A percentile compares a stretch with the other conserved stretches of the same genome.
phyloP scores from a whole-genome alignment of 2,888 invertebrate genomes.

The Melangyna quadrimaculata region DNA sequence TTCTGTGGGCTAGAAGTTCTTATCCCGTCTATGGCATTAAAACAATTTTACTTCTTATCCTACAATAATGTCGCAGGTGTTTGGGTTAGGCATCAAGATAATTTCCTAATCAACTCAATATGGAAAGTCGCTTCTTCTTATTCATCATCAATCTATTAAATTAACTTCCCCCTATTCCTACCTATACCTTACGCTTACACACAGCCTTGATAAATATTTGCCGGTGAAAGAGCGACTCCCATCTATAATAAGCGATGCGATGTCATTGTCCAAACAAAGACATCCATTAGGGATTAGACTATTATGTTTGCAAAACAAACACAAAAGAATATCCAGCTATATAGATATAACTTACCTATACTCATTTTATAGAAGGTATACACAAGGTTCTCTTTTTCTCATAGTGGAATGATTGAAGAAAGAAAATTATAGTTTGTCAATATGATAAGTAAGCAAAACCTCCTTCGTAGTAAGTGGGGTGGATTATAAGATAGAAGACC shows the following conservation, averaged over 20 bases:
- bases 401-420: not conserved
- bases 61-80: constrained; percentile 41
- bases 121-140: constrained; percentile 21
- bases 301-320: constrained; percentile 49
- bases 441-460: constrained; percentile 38
- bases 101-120: constrained; percentile 14
- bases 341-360: not conserved
- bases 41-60: constrained; percentile 34
- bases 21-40: constrained; percentile 6
- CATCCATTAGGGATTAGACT: constrained; percentile 57
- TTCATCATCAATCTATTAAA: constrained; percentile 43
- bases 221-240: constrained; percentile 17
- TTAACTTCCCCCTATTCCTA: constrained; percentile 7
- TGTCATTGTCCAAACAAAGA: constrained; percentile 45
- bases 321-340: constrained; percentile 14
- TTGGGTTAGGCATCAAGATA: constrained; percentile 28
- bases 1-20: not conserved
- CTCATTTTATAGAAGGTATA: not conserved
- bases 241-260: constrained; percentile 2
- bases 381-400: not conserved
- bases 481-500: constrained; percentile 11
- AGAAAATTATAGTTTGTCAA: constrained; percentile 56
- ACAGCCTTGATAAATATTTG: constrained; percentile 30
- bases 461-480: constrained; percentile 19
- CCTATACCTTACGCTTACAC: too few species aligned